Evolutionary conservation across 2,888 invertebrate genomes (phyloP).

Genomic region (Thereva nobilitata): DNA sequence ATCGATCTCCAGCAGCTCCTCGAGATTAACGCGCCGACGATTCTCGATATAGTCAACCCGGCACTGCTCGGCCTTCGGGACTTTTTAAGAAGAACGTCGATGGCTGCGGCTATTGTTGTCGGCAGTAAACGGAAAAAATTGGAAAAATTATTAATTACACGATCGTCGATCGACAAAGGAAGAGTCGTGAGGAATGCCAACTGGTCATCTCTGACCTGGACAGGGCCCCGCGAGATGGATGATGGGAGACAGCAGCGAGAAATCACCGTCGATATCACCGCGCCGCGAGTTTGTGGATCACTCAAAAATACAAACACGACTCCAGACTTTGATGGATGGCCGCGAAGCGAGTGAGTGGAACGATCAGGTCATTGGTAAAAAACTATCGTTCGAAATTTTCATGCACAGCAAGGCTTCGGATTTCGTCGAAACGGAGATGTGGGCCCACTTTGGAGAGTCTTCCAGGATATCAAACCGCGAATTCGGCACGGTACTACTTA

Average conservation of each 20-base stretch:
- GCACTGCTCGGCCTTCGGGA: constrained; percentile 22
- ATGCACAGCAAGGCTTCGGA: too few species aligned
- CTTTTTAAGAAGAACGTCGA: constrained; percentile 6
- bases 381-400: too few species aligned
- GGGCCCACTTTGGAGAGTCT: too few species aligned
- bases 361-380: neutral
- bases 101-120: constrained; percentile 18
- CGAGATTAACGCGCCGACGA: constrained; percentile 4
- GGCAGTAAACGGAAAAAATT: constrained; percentile 33
- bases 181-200: constrained; percentile 18
- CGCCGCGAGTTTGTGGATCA: constrained; percentile 1
- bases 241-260: constrained; percentile 5
- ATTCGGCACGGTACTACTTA: too few species aligned
- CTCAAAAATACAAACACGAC: constrained; percentile 17
- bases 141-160: constrained; percentile 35
- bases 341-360: constrained; percentile 27
- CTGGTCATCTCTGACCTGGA: constrained; percentile 21
- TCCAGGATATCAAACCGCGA: too few species aligned
- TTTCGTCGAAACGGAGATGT: too few species aligned
- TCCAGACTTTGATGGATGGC: constrained; percentile 34
- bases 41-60: constrained; percentile 3
- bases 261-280: neutral
- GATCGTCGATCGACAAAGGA: constrained; percentile 17
- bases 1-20: constrained; percentile 29
- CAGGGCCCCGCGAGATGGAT: constrained; percentile 13